These are phyloP conservation scores for Drosophila triauraria DNA, from an alignment of 1,140 invertebrate genomes.

Conservation along the genomic window DNA sequence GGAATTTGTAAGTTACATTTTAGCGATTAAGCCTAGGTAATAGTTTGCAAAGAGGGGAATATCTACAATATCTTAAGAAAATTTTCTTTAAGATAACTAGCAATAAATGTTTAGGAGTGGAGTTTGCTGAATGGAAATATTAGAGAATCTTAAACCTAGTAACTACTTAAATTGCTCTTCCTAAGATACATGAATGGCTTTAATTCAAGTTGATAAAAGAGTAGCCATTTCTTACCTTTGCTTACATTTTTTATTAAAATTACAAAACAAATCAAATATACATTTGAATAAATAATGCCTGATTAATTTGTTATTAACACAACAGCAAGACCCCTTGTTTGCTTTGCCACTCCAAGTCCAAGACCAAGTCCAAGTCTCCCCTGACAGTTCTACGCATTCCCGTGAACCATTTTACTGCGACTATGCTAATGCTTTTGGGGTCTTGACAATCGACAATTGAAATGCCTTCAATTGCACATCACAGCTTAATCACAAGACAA, in stretches of 20 bases:
- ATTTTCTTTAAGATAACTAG: neutral
- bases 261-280: neutral
- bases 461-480: conserved; percentile 60
- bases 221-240: neutral
- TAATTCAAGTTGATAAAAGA: neutral
- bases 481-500: conserved; percentile 66
- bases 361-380: too few species aligned
- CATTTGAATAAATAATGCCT: neutral
- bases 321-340: conserved; percentile 5
- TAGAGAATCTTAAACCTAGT: too few species aligned
- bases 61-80: neutral
- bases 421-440: conserved; percentile 48
- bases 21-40: neutral
- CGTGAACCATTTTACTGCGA: conserved; percentile 26
- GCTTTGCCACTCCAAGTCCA: neutral
- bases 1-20: neutral
- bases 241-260: too few species aligned
- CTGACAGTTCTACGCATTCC: conserved; percentile 29
- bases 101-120: neutral
- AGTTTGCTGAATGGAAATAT: too few species aligned
- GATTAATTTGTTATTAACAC: neutral
- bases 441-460: conserved; percentile 64
- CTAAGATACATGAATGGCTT: neutral
- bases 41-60: neutral
- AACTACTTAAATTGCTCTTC: neutral